Base-by-base conservation (phyloP, 2,113 vertebrate genomes). In the Litocranius walleri region DNA sequence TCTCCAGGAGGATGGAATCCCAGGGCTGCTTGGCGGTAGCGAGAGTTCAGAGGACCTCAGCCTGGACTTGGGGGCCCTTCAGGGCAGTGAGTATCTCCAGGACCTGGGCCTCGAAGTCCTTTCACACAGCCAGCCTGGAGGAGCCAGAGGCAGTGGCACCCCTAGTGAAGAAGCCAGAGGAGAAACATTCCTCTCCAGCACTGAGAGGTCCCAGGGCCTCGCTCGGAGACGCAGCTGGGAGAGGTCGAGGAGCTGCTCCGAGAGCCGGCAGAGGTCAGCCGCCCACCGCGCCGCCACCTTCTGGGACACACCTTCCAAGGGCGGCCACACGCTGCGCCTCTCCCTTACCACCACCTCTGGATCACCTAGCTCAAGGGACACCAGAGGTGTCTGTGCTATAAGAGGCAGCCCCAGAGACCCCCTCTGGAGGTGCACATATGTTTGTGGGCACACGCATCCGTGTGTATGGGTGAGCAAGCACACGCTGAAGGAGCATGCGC, bases 221-320 rank as follows among this genome's bases (percentile, higher is more conserved):
- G 99, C 99, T 1, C 98, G 99, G 27, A 99, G 99, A 92, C 99
- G 99, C 98, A 99, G 99, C 98, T 99, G 99, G 99, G 99, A 99
- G 19, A 98, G 99, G 57, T 99, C 99, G 0, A 3, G 99, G 64
- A 99, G 99, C 13, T 99, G 99, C 0, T 92, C 99, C 0, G 99
- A 98, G 78, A 96, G 98, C 95, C 98, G 98, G 50, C 99, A 98
- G 98, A 99, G 99, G 99, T 99, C 98, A 98, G 92, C 3, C 43
- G 13, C 11, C 14, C 11, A 7, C 52, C 1, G 1, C 4, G 1
- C 45, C 7, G 1, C 71, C 21, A 4, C 77, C 27, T 80, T 80
- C 43, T 1, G 15, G 25, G 77, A 43, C 23, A 43, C 71, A 77
- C 40, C 6, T 27, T 40, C 40, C 40, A 7, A n/a, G 71, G 40